A percentile compares a stretch with the other conserved stretches of the same genome.
Evolutionary conservation across 2,888 invertebrate species (phyloP).

Genomic region (Amiota minor): DNA sequence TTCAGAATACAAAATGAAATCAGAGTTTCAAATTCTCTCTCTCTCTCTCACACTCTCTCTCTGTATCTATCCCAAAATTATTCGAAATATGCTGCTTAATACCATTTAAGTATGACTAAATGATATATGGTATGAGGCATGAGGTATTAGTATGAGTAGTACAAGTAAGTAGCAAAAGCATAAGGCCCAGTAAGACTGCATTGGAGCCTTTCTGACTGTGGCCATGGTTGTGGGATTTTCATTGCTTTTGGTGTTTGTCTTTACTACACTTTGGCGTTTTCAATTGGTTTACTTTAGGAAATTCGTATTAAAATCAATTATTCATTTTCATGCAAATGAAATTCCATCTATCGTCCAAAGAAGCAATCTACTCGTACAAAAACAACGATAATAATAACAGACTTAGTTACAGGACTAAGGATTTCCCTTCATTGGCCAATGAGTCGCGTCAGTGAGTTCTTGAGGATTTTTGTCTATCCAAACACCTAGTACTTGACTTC

Average conservation of each 20-base stretch:
- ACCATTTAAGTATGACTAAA: conserved; percentile 22
- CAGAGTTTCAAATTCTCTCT: too few species aligned
- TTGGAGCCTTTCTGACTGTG: neutral
- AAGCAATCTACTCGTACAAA: neutral
- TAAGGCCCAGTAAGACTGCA: neutral
- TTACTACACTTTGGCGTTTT: conserved; percentile 7
- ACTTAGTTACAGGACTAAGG: neutral
- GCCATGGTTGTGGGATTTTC: neutral
- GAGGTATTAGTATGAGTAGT: neutral
- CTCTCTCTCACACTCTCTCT: too few species aligned
- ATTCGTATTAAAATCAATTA: conserved; percentile 37
- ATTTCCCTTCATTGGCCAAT: conserved; percentile 3
- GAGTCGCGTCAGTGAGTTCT: neutral
- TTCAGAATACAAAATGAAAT: too few species aligned
- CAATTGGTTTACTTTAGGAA: conserved; percentile 30
- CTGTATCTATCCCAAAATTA: neutral
- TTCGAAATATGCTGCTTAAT: conserved; percentile 27
- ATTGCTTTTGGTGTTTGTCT: neutral
- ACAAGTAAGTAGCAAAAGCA: neutral
- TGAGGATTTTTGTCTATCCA: neutral
- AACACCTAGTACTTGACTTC: too few species aligned
- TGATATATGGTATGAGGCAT: neutral
- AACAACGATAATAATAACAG: too few species aligned
- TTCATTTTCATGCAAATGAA: conserved; percentile 40
- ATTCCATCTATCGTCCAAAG: conserved; percentile 24